Evolutionary conservation across 2,113 vertebrate genomes (phyloP).

Genomic region (Phasianus colchicus): DNA sequence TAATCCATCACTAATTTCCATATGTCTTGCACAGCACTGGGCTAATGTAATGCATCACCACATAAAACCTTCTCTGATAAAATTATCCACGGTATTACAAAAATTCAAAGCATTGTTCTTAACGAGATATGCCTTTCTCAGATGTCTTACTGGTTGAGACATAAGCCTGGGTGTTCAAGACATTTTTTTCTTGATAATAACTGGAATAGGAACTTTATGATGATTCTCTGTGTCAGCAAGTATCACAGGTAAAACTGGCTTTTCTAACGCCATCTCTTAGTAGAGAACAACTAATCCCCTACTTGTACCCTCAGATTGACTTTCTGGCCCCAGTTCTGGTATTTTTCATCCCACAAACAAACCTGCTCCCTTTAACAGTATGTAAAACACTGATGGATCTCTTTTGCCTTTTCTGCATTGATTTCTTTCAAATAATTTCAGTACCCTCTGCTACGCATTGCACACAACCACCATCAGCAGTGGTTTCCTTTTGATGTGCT

Average conservation of each 20-base stretch:
- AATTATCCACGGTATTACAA: constrained; percentile 33
- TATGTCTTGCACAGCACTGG: constrained; percentile 12
- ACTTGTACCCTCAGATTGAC: neutral
- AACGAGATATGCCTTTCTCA: neutral
- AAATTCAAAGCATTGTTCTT: constrained; percentile 45
- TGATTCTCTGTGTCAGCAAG: neutral
- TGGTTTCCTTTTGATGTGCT: neutral
- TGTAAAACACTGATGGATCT: neutral
- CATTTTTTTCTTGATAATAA: neutral
- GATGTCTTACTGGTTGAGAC: neutral
- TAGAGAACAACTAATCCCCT: neutral
- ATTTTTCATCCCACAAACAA: neutral
- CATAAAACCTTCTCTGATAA: constrained; percentile 37
- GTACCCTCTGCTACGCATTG: neutral
- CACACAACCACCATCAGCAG: neutral
- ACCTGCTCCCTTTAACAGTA: neutral
- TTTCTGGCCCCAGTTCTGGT: neutral
- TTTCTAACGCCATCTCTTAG: neutral
- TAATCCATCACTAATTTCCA: constrained; percentile 49
- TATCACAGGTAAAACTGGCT: neutral
- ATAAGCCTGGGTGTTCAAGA: neutral
- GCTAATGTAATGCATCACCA: constrained; percentile 45
- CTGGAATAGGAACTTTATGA: neutral
- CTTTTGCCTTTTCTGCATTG: neutral
- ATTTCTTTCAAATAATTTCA: neutral